Evolutionary conservation across 2,113 vertebrate species (phyloP).

Genomic region (Ammospiza nelsoni): DNA sequence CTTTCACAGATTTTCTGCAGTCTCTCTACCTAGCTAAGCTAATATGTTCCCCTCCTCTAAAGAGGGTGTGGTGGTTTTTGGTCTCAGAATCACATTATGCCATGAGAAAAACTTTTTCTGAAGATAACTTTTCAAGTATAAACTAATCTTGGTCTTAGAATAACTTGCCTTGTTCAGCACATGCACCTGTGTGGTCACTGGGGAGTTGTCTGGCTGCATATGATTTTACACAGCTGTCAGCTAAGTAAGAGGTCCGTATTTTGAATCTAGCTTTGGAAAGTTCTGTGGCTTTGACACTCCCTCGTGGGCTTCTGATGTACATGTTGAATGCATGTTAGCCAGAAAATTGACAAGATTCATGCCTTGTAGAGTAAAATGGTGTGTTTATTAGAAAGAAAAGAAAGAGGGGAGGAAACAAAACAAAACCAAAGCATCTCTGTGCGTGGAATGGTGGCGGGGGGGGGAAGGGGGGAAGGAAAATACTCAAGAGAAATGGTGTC

Average conservation of each 20-base stretch:
- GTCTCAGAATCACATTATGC: conserved; percentile 40
- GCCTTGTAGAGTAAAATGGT: not conserved
- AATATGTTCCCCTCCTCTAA: conserved; percentile 20
- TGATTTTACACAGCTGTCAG: conserved; percentile 78
- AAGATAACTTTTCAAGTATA: conserved; percentile 25
- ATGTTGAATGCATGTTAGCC: conserved; percentile 51
- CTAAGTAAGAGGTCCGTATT: conserved; percentile 75
- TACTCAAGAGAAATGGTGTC: not conserved
- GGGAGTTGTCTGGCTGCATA: conserved; percentile 72
- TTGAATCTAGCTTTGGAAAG: conserved; percentile 67
- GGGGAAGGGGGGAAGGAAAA: not conserved
- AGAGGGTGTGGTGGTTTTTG: conserved; percentile 41
- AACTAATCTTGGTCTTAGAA: conserved; percentile 56
- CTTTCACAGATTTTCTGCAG: not conserved
- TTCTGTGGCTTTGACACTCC: conserved; percentile 74
- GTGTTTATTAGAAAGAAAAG: not conserved
- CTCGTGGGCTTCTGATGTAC: conserved; percentile 70
- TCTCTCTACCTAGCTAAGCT: conserved; percentile 51
- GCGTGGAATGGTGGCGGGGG: not conserved
- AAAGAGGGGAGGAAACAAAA: not conserved
- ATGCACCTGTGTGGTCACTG: conserved; percentile 68
- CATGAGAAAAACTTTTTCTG: conserved; percentile 51
- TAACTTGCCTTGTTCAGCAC: conserved; percentile 55
- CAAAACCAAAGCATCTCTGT: not conserved
- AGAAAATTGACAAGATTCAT: conserved; percentile 69